A percentile compares a stretch with the other conserved stretches of the same genome.
These are phyloP conservation scores for Gnathonemus echidnorhynchus DNA, from an alignment of 2,113 vertebrate genomes.

Conservation along the genomic window DNA sequence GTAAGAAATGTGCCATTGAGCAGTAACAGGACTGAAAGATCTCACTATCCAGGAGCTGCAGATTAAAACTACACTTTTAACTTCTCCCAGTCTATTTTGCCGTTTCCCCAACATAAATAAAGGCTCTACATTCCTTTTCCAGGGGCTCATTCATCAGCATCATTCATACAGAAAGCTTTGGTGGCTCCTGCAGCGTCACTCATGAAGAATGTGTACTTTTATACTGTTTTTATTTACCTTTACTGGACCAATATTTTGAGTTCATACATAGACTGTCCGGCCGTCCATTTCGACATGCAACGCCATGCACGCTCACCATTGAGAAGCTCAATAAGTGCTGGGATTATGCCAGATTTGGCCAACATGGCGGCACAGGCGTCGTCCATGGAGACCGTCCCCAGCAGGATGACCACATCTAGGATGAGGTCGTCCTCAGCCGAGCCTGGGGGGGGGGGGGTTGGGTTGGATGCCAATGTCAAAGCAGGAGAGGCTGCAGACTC, in stretches of 20 bases:
- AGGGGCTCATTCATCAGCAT: neutral
- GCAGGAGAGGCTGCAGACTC: neutral
- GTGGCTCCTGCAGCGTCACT: neutral
- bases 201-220: neutral
- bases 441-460: slow-evolving; percentile 56
- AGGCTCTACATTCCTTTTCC: neutral
- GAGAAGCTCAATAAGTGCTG: slow-evolving; percentile 86
- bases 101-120: neutral
- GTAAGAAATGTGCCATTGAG: neutral
- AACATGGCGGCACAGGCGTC: slow-evolving; percentile 88
- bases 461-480: neutral
- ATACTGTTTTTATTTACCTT: neutral
- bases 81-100: neutral
- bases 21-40: neutral
- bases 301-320: slow-evolving; percentile 65
- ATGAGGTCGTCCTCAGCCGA: slow-evolving; percentile 90
- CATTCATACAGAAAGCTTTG: neutral
- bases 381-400: slow-evolving; percentile 92
- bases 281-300: neutral
- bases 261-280: neutral
- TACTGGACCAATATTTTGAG: neutral
- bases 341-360: slow-evolving; percentile 92
- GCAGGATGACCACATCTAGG: slow-evolving; percentile 95
- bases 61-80: neutral
- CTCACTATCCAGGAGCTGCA: neutral